Conservation (phyloP, 2,888 invertebrate genomes). For the Melipona beecheii region DNA sequence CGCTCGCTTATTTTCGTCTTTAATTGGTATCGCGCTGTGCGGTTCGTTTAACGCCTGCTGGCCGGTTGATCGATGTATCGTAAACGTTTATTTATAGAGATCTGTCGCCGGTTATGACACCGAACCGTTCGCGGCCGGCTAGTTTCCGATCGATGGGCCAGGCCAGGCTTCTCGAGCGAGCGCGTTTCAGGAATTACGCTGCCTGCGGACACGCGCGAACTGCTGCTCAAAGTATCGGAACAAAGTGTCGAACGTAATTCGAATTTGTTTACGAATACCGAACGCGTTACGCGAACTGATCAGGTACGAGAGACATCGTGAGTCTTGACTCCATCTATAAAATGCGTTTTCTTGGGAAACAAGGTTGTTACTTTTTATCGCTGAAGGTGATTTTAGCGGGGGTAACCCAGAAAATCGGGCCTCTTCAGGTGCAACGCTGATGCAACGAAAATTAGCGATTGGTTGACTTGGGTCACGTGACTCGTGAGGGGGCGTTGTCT, state of each 20-base stretch:
- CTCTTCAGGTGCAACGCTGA: no score
- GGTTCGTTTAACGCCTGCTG: conserved; percentile 58
- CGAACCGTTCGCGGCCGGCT: conserved; percentile 40
- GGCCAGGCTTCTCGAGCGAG: conserved; percentile 26
- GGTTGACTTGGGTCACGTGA: no score
- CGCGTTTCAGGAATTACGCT: conserved; percentile 15
- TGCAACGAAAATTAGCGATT: no score
- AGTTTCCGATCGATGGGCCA: conserved; percentile 45
- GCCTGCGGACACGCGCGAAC: not conserved
- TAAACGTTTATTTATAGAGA: conserved; percentile 59
- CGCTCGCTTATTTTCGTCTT: conserved; percentile 51
- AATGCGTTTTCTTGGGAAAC: no score
- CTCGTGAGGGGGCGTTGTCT: no score
- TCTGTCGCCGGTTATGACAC: conserved; percentile 57
- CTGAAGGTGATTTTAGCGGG: no score
- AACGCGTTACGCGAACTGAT: not conserved
- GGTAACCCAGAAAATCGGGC: no score
- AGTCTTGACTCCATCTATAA: no score
- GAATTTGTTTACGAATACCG: not conserved
- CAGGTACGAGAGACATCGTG: no score
- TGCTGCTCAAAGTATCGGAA: not conserved
- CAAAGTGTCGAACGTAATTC: not conserved
- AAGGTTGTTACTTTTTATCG: no score
- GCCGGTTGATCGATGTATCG: conserved; percentile 57
- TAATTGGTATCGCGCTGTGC: conserved; percentile 60